phyloP scores from a whole-genome alignment of 2,113 vertebrate genomes.

The Anthoscopus minutus region DNA sequence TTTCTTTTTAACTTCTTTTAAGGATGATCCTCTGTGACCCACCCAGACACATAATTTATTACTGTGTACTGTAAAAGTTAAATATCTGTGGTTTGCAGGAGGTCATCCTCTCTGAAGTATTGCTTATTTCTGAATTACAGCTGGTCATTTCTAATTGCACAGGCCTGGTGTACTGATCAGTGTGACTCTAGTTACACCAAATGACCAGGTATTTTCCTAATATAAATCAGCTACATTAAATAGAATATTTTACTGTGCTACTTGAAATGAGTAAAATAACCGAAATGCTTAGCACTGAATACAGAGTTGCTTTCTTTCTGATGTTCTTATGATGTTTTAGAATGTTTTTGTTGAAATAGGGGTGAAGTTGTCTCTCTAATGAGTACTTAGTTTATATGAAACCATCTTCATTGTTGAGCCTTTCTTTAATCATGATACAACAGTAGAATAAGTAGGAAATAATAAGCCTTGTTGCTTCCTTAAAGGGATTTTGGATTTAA shows the following conservation, averaged over 20 bases:
- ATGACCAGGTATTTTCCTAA: background rate
- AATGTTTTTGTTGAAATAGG: background rate
- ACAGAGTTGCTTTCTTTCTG: background rate
- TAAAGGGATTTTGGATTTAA: background rate
- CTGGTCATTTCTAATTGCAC: background rate
- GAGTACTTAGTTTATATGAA: background rate
- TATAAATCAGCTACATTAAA: background rate
- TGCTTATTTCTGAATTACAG: background rate
- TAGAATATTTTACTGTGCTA: background rate
- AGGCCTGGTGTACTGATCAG: background rate
- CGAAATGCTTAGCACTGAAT: background rate
- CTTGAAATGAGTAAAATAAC: background rate
- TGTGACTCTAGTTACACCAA: background rate
- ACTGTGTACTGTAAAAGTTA: background rate
- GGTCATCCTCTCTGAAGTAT: background rate
- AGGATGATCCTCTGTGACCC: background rate
- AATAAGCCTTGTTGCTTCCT: background rate
- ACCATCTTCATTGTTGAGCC: background rate
- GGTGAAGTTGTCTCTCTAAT: background rate
- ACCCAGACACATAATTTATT: background rate
- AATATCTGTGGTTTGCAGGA: background rate
- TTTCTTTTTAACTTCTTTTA: background rate
- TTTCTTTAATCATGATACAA: background rate
- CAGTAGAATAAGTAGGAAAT: background rate
- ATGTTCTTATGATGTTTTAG: background rate